Evolutionary conservation across 2,888 invertebrate genomes (phyloP), one percentile per base, ranked within the genome.

Genomic region (Meta bourneti): DNA sequence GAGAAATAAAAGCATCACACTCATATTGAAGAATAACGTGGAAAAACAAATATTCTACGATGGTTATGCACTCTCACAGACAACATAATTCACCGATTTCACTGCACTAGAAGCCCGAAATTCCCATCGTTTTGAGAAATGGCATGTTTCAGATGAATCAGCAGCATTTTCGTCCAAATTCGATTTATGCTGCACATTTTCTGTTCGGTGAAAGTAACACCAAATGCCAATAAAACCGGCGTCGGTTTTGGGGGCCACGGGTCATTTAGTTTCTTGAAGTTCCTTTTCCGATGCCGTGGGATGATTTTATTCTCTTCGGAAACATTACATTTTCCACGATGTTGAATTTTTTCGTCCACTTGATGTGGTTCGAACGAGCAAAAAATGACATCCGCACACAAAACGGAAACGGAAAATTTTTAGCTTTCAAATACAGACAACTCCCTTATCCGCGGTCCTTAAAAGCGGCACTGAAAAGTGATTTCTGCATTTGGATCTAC

Each of bases 211-310:
- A 11, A 61, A 61, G 61, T 61, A 61, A 61, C 61, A 61, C 61
- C 61, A 16, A 61, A 34, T 34, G 34, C 34, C 8, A 61, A 13
- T 61, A 9, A 16, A 61, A 61, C 61, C 11, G 61, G 9, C 61
- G 61, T 61, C 61, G 61, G 61, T 61, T 61, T 61, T 61, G 61
- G 11, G 16, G 75, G 75, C 52, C 74, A 84, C 84, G 84, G 72
- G 84, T 75, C 84, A 84, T 84, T 84, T 84, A 52, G 20, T 54
- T 61, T 54, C 61, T 61, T 61, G 5, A 9, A 61, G 69, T 81
- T 75, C 74, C 74, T 16, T 61, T 75, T 74, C 74, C 75, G 34
- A 34, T 34, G 34, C 34, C 34, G 34, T 34, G 75, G 74, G 84
- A 84, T 20, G 84, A 51, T 84, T 72, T 74, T 84, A 49, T 78